These are phyloP conservation scores for Drosophila kanekoi DNA, from an alignment of 2,888 invertebrate genomes.

Conservation along the genomic window DNA sequence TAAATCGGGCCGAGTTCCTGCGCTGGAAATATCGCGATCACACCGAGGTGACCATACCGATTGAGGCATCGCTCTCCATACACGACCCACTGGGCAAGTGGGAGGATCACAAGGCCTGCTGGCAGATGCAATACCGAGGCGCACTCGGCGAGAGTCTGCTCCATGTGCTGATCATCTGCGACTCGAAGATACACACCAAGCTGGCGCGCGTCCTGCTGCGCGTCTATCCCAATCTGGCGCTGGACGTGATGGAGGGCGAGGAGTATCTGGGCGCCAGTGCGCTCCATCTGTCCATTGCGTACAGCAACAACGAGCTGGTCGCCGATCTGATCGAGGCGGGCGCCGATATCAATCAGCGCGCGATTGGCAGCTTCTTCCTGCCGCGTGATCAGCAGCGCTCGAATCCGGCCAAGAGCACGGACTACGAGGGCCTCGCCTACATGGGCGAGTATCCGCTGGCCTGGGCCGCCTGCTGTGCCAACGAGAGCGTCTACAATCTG, in stretches of 20 bases:
- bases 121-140: constrained; percentile 98
- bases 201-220: constrained; percentile 95
- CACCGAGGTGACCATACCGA: constrained; percentile 93
- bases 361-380: constrained; percentile 97
- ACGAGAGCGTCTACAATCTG: constrained; percentile 98
- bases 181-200: constrained; percentile 90
- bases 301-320: constrained; percentile 97
- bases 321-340: constrained; percentile 96
- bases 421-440: constrained; percentile 98
- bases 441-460: constrained; percentile 98
- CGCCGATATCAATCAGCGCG: constrained; percentile 96
- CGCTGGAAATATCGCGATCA: constrained; percentile 96
- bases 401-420: constrained; percentile 92
- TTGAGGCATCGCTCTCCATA: constrained; percentile 93
- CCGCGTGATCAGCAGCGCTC: constrained; percentile 96
- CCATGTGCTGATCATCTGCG: constrained; percentile 97
- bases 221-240: constrained; percentile 94
- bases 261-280: constrained; percentile 98
- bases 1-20: constrained; percentile 94
- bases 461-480: constrained; percentile 99
- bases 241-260: constrained; percentile 98
- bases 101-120: constrained; percentile 97
- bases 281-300: constrained; percentile 97
- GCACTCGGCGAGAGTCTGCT: constrained; percentile 97
- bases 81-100: constrained; percentile 95